These are phyloP conservation scores for Pitta sordida DNA, from an alignment of 2,113 vertebrate species.

Conservation along the genomic window DNA sequence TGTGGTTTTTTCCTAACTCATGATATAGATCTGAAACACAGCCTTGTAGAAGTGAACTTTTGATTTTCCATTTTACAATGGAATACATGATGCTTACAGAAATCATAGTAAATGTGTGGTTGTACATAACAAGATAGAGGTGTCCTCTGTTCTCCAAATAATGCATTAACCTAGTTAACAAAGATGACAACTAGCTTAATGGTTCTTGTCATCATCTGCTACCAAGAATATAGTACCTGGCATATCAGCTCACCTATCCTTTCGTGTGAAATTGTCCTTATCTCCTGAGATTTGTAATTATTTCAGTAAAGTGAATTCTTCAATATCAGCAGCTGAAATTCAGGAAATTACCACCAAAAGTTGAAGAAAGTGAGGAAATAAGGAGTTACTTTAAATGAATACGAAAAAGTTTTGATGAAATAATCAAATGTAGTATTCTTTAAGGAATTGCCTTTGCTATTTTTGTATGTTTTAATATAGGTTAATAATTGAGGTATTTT, in stretches of 20 bases:
- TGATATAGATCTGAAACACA: not conserved
- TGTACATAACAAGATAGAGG: not conserved
- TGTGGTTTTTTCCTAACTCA: not conserved
- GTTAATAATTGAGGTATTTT: not conserved
- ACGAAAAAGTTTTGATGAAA: rapidly evolving
- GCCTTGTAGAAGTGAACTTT: not conserved
- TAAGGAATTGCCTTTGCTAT: not conserved
- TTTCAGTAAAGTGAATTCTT: not conserved
- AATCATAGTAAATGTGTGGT: not conserved
- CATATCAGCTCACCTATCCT: not conserved
- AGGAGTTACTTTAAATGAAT: not conserved
- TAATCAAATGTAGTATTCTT: not conserved
- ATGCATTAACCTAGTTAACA: not conserved
- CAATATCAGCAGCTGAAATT: not conserved
- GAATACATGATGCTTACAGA: not conserved
- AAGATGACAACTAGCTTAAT: not conserved
- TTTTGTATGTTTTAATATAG: not conserved
- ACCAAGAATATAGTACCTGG: not conserved
- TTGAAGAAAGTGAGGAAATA: not conserved
- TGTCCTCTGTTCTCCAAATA: not conserved
- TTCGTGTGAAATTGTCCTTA: not conserved
- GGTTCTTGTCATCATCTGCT: not conserved
- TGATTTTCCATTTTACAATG: not conserved
- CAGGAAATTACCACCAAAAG: not conserved
- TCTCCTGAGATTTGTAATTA: not conserved